phyloP scores from a whole-genome alignment of 1,140 invertebrate genomes.

The Diuraphis noxia region DNA sequence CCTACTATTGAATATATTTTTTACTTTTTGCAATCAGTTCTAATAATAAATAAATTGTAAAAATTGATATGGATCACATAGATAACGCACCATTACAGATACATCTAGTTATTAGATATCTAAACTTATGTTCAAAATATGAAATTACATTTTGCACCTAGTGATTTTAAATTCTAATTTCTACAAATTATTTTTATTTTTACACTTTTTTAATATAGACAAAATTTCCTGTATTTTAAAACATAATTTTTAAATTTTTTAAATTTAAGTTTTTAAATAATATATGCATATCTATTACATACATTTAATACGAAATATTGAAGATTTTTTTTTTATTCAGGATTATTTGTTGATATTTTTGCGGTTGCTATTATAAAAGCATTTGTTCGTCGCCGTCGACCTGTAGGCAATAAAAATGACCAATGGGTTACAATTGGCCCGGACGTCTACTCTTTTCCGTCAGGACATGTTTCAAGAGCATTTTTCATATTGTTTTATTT shows the following conservation, averaged over 20 bases:
- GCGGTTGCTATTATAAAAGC: conserved; percentile 82
- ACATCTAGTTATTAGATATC: too few relatives aligned
- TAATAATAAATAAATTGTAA: background rate
- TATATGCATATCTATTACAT: background rate
- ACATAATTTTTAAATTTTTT: too few relatives aligned
- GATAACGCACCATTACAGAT: too few relatives aligned
- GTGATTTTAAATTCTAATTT: background rate
- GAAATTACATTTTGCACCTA: too few relatives aligned
- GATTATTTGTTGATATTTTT: conserved; percentile 84
- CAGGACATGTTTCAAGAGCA: conserved; percentile 90
- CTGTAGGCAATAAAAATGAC: conserved; percentile 68
- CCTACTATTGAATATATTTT: background rate
- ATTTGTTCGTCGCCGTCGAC: conserved; percentile 74
- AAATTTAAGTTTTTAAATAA: background rate
- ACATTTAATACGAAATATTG: background rate
- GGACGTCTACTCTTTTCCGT: conserved; percentile 95
- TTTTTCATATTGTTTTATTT: conserved; percentile 77
- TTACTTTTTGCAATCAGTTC: background rate
- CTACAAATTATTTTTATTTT: background rate
- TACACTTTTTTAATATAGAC: background rate
- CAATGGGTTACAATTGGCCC: conserved; percentile 68
- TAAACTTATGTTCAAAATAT: too few relatives aligned
- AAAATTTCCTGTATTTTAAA: background rate
- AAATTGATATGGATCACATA: too few relatives aligned
- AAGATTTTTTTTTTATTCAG: conserved; percentile 64